Conservation (phyloP, 2,797 vertebrate genomes). For the Galaxias olidus region DNA sequence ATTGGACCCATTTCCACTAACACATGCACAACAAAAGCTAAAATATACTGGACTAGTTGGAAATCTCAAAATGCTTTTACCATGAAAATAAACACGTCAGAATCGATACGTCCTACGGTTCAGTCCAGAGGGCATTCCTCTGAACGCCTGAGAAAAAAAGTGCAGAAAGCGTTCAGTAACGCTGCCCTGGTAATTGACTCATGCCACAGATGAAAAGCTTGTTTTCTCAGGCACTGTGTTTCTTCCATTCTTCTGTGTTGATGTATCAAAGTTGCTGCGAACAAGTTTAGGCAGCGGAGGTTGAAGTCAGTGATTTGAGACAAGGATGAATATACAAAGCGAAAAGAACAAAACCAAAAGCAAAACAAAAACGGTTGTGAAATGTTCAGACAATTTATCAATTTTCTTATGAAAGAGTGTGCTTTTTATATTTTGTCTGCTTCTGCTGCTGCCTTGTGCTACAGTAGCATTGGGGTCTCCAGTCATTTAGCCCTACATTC, state of each 20-base stretch:
- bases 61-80: conserved; percentile 59
- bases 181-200: conserved; percentile 66
- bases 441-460: conserved; percentile 37
- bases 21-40: conserved; percentile 59
- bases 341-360: conserved; percentile 61
- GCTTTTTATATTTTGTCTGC: conserved; percentile 56
- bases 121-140: conserved; percentile 62
- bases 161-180: conserved; percentile 47
- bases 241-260: conserved; percentile 69
- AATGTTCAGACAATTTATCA: conserved; percentile 59
- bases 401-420: conserved; percentile 55
- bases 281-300: conserved; percentile 63
- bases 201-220: conserved; percentile 69
- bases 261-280: conserved; percentile 67
- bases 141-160: conserved; percentile 32
- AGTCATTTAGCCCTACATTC: conserved; percentile 44
- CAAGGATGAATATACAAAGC: conserved; percentile 73
- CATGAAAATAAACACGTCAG: conserved; percentile 79
- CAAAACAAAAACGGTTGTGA: conserved; percentile 58
- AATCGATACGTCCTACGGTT: conserved; percentile 62
- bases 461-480: conserved; percentile 48
- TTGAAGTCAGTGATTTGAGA: conserved; percentile 57
- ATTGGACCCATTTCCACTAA: conserved; percentile 55
- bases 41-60: conserved; percentile 48
- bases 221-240: conserved; percentile 56